Evolutionary conservation across 2,797 vertebrate genomes (phyloP).

Genomic region (Pantherophis vulpinus): DNA sequence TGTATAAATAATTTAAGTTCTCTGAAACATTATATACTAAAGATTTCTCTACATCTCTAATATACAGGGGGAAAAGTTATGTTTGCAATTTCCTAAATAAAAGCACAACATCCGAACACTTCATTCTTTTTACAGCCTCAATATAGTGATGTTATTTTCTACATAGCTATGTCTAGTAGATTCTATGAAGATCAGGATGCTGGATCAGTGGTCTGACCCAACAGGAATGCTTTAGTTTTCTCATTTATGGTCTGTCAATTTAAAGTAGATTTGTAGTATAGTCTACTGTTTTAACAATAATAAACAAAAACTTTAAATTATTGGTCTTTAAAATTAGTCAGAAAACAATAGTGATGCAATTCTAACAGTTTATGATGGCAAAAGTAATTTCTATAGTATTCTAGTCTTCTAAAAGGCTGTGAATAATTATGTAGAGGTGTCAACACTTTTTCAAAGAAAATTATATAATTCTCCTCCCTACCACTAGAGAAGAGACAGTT

Average conservation of each 20-base stretch:
- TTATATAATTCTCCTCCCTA: background rate
- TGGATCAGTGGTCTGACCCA: background rate
- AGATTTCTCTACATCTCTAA: background rate
- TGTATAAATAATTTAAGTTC: background rate
- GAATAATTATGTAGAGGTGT: background rate
- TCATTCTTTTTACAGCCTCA: background rate
- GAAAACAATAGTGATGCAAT: background rate
- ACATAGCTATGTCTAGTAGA: background rate
- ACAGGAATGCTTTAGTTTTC: background rate
- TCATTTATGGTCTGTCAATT: background rate
- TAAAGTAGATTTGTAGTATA: background rate
- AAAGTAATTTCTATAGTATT: background rate
- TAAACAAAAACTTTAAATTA: background rate
- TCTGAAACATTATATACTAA: background rate
- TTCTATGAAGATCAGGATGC: background rate
- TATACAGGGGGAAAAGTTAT: background rate
- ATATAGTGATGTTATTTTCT: background rate
- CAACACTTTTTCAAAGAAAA: constrained; percentile 1
- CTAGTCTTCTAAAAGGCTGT: background rate
- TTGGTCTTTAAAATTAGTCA: background rate
- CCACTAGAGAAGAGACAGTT: constrained; percentile 10
- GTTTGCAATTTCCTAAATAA: background rate
- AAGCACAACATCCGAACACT: background rate
- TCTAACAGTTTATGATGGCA: background rate
- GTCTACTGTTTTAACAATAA: background rate